These are phyloP conservation scores for Nannobrachium achirus DNA, from an alignment of 2,113 vertebrate genomes.

Conservation along the genomic window DNA sequence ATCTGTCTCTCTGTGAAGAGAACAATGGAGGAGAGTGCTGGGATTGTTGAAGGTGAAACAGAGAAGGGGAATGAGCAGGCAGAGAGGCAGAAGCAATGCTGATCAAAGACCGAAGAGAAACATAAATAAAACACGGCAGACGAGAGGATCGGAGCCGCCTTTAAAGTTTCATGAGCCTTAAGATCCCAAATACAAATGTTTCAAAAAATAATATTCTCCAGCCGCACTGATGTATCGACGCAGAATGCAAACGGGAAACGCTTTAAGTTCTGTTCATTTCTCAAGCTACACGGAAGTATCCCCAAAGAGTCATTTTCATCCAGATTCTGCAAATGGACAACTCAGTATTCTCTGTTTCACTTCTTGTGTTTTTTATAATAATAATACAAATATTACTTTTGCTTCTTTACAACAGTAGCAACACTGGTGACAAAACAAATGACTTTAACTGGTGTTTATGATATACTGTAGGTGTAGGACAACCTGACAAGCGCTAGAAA, in stretches of 20 bases:
- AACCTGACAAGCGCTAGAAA: too few species aligned
- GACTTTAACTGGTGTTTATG: too few species aligned
- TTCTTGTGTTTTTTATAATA: too few species aligned
- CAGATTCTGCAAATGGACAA: too few species aligned
- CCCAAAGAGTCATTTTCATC: conserved; percentile 30
- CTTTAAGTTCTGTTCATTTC: conserved; percentile 29
- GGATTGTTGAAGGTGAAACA: conserved; percentile 54
- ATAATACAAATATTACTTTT: too few species aligned
- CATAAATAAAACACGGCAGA: conserved; percentile 50
- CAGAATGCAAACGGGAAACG: too few species aligned
- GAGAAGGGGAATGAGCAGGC: conserved; percentile 42
- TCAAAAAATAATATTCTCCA: conserved; percentile 24
- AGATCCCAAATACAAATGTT: conserved; percentile 56
- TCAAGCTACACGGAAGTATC: conserved; percentile 29
- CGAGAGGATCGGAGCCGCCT: conserved; percentile 33
- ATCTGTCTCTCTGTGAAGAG: conserved; percentile 35
- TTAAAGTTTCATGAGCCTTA: conserved; percentile 41
- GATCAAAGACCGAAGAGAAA: conserved; percentile 63
- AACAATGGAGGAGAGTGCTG: conserved; percentile 39
- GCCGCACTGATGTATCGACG: too few species aligned
- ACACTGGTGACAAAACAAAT: too few species aligned
- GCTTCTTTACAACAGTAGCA: too few species aligned
- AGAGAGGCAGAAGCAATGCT: conserved; percentile 32
- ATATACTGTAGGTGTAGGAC: too few species aligned
- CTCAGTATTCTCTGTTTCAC: too few species aligned